phyloP scores from a whole-genome alignment of 2,888 invertebrate species.

The Euplagia quadripunctaria region DNA sequence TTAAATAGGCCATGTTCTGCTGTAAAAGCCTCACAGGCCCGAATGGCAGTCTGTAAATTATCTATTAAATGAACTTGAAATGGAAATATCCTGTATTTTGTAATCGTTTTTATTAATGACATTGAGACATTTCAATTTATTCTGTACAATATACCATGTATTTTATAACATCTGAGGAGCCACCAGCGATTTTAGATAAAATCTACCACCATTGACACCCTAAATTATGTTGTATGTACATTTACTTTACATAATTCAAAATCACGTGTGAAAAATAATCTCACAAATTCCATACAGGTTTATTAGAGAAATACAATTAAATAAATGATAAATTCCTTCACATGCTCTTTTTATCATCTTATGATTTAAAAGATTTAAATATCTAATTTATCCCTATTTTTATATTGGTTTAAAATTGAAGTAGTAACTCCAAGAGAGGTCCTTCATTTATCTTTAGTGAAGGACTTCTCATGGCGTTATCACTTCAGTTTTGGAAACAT shows the following conservation, averaged over 20 bases:
- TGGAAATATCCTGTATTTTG: conserved; percentile 20
- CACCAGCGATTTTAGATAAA: conserved; percentile 20
- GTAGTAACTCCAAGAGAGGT: too few relatives aligned
- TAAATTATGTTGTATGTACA: background rate
- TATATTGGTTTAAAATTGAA: too few relatives aligned
- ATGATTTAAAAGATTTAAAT: background rate
- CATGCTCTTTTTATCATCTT: background rate
- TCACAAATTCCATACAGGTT: too few relatives aligned
- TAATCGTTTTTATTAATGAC: conserved; percentile 61
- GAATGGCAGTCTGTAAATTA: too few relatives aligned
- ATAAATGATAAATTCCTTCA: background rate
- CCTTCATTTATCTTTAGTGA: too few relatives aligned
- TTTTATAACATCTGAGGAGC: conserved; percentile 48
- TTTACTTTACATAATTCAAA: too few relatives aligned
- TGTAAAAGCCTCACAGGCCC: too few relatives aligned
- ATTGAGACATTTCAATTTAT: conserved; percentile 77
- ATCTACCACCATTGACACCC: background rate
- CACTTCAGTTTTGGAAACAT: conserved; percentile 9
- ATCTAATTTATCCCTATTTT: too few relatives aligned
- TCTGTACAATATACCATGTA: conserved; percentile 72
- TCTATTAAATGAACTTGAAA: background rate
- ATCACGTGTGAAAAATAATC: too few relatives aligned
- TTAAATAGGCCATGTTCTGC: background rate
- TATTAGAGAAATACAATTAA: background rate
- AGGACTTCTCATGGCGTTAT: too few relatives aligned